Conservation (phyloP, 2,888 invertebrate species). For the Alloplasta piceator region DNA sequence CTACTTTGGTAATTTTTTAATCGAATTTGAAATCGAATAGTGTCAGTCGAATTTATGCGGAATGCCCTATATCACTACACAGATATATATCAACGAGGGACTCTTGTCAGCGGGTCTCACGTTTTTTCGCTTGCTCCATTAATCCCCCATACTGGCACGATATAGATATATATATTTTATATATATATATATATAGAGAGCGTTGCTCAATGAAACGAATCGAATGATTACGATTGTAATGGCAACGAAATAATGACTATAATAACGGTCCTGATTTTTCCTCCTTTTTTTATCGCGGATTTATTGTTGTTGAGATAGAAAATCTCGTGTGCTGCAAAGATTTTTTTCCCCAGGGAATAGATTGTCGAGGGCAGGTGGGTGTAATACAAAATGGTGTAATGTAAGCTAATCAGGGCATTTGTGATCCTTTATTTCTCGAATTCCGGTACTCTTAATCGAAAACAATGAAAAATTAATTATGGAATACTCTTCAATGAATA, state of each 20-base stretch:
- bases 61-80: slow-evolving; percentile 9
- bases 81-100: slow-evolving; percentile 2
- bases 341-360: background rate
- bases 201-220: slow-evolving; percentile 38
- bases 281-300: background rate
- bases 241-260: background rate
- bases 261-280: background rate
- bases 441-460: background rate
- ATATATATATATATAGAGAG: background rate
- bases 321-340: slow-evolving; percentile 26
- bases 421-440: slow-evolving; percentile 7
- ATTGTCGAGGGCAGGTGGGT: background rate
- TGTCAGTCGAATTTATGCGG: background rate
- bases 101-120: slow-evolving; percentile 22
- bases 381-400: no score
- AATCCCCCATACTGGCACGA: slow-evolving; percentile 21
- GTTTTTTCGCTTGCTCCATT: slow-evolving; percentile 49
- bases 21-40: no score
- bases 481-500: no score
- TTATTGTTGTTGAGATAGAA: slow-evolving; percentile 21
- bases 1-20: no score
- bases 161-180: slow-evolving; percentile 5
- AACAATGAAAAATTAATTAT: no score
- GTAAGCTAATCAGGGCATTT: background rate
- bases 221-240: slow-evolving; percentile 27